Evolutionary conservation across 2,797 vertebrate species (phyloP).

Genomic region (Rhyacichthys aspro): DNA sequence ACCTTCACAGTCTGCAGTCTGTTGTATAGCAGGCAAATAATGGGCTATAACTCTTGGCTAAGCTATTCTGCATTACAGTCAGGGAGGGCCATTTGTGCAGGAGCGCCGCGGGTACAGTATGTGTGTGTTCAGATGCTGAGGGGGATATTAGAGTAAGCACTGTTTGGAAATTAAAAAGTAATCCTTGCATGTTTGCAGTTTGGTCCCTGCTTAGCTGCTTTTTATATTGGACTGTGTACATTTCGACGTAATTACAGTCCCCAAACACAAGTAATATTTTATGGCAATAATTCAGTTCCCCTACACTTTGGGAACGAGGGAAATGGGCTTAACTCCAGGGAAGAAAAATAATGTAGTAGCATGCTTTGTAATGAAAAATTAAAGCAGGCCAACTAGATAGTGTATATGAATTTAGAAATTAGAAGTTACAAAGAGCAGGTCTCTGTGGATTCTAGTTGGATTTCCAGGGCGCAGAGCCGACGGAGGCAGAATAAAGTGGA

Average conservation of each 20-base stretch:
- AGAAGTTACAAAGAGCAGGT: too few relatives aligned
- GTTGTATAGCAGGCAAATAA: slow-evolving; percentile 60
- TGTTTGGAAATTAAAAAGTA: slow-evolving; percentile 1
- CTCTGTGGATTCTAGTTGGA: too few relatives aligned
- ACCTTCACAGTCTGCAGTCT: slow-evolving; percentile 56
- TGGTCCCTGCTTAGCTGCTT: neutral
- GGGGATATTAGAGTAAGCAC: slow-evolving; percentile 2
- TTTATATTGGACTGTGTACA: neutral
- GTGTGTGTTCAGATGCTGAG: slow-evolving; percentile 3
- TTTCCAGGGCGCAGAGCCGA: too few relatives aligned
- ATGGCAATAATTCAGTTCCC: neutral
- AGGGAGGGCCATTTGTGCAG: slow-evolving; percentile 42
- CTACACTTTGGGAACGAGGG: neutral
- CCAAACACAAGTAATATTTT: neutral
- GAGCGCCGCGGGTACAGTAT: neutral
- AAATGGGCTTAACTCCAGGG: neutral
- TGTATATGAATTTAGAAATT: neutral
- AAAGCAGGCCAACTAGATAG: neutral
- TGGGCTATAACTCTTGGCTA: slow-evolving; percentile 63
- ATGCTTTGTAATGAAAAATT: neutral
- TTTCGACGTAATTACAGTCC: neutral
- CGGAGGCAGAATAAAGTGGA: too few relatives aligned
- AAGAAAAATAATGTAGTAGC: slow-evolving; percentile 1
- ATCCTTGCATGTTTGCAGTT: neutral
- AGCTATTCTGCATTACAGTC: slow-evolving; percentile 62